Evolutionary conservation across 2,888 invertebrate genomes (phyloP).

Genomic region (Pterostichus niger): DNA sequence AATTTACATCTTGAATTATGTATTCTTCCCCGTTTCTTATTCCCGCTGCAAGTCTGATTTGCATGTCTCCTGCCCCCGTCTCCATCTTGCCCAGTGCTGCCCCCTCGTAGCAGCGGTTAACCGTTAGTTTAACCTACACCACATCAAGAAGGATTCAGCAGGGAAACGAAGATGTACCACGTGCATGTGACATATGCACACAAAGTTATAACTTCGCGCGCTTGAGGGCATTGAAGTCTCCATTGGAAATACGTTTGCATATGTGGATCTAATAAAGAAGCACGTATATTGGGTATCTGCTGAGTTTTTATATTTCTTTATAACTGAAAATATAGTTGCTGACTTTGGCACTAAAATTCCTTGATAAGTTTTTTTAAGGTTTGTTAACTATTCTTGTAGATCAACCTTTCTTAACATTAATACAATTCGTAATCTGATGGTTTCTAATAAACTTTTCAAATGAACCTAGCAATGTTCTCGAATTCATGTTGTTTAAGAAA

Average conservation of each 20-base stretch:
- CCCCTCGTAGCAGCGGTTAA: slow-evolving; percentile 16
- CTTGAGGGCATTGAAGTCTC: slow-evolving; percentile 71
- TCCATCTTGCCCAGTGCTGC: not conserved
- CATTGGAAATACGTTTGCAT: slow-evolving; percentile 51
- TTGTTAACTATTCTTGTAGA: no score
- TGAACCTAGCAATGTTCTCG: no score
- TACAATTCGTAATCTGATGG: no score
- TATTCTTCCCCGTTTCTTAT: slow-evolving; percentile 75
- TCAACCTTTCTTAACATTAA: no score
- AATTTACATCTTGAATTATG: slow-evolving; percentile 79
- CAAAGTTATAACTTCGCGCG: not conserved
- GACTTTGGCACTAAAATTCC: no score
- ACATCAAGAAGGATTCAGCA: not conserved
- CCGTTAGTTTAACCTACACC: slow-evolving; percentile 7
- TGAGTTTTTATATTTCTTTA: no score
- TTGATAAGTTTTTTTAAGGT: no score
- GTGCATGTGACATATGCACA: slow-evolving; percentile 12
- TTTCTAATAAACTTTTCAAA: no score
- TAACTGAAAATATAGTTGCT: no score
- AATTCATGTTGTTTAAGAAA: no score
- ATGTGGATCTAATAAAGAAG: not conserved
- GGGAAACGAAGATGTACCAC: not conserved
- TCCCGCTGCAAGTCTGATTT: slow-evolving; percentile 75
- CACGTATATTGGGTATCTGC: no score
- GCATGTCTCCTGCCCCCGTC: slow-evolving; percentile 52